Evolutionary conservation across 1,140 invertebrate species (phyloP), one percentile per base, ranked within the genome.

Genomic region (Sycophaga agraensis): DNA sequence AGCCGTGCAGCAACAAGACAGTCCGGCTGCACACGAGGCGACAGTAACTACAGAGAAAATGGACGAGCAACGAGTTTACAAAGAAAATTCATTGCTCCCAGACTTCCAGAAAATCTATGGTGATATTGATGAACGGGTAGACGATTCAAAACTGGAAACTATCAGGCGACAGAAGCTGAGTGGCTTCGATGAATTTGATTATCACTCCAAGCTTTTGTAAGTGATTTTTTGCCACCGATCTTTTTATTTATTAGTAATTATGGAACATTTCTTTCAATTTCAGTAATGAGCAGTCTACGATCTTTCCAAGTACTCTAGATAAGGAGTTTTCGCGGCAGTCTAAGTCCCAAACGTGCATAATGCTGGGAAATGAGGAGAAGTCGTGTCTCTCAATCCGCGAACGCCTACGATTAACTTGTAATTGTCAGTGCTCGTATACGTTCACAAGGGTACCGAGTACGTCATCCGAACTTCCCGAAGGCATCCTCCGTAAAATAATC

Each of bases 341-440:
- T 4, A 43, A 51, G 11, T 65, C 71, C 8, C 72, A 85, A 61
- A 89, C 91, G 1, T 79, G 89, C n/a, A 91, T 91, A 70, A 89
- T 88, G 9, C 77, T 91, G 12, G 90, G 90, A n/a, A 88, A 88
- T 49, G 85, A 91, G 71, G 88, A 91, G 45, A 84, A 85, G 66
- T 87, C 51, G 79, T 82, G 11, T 66, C 9, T 48, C 0, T 37
- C 61, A n/a, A 54, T 59, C 14, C 51, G 66, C 19, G 40, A 66
- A 9, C 56, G 66, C 17, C 50, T 67, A 1, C 42, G 61, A 7
- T 55, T 66, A 3, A 58, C 56, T 4, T 67, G 64, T 26, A 73
- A 64, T 24, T 78, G 76, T 60, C 75, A 76, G 34, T 77, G 75
- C 46, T 71, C 73, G 2, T 73, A 70, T 24, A 70, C 69, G 53